phyloP scores from a whole-genome alignment of 1,140 invertebrate species.

The Zaprionus camerounensis region DNA sequence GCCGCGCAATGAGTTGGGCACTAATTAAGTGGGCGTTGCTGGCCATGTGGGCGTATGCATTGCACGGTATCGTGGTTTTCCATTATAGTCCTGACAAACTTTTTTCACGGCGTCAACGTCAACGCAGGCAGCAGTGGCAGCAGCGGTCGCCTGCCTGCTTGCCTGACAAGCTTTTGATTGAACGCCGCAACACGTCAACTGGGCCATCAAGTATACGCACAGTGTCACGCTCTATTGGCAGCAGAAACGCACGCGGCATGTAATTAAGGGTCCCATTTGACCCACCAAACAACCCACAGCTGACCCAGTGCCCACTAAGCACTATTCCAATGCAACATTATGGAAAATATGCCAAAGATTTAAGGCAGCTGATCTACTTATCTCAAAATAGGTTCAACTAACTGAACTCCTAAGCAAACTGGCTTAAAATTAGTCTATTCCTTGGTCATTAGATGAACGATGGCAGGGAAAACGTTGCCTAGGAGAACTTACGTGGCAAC shows the following conservation, averaged over 20 bases:
- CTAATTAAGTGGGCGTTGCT: slow-evolving; percentile 77
- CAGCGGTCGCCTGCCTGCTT: neutral
- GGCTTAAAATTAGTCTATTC: neutral
- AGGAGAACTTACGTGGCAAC: slow-evolving; percentile 6
- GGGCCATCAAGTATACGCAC: slow-evolving; percentile 69
- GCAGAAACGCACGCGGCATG: slow-evolving; percentile 19
- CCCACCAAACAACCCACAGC: slow-evolving; percentile 19
- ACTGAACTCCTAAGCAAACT: neutral
- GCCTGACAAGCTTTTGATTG: slow-evolving; percentile 73
- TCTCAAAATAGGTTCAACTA: no score
- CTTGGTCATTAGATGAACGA: no score
- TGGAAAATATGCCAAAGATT: slow-evolving; percentile 43
- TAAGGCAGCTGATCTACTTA: neutral
- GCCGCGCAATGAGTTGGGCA: slow-evolving; percentile 66
- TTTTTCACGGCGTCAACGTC: slow-evolving; percentile 46
- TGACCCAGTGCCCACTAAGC: slow-evolving; percentile 9
- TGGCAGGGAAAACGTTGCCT: neutral
- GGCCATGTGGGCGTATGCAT: slow-evolving; percentile 29
- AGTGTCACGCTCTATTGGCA: slow-evolving; percentile 39
- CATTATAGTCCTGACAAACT: slow-evolving; percentile 44
- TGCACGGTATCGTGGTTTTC: slow-evolving; percentile 44
- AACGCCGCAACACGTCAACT: slow-evolving; percentile 62
- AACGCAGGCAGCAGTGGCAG: neutral
- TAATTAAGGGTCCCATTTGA: slow-evolving; percentile 54
- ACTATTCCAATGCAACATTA: slow-evolving; percentile 44